A percentile compares a stretch with the other conserved stretches of the same genome.
Evolutionary conservation across 2,888 invertebrate genomes (phyloP).

Genomic region (Hylaea fasciaria): DNA sequence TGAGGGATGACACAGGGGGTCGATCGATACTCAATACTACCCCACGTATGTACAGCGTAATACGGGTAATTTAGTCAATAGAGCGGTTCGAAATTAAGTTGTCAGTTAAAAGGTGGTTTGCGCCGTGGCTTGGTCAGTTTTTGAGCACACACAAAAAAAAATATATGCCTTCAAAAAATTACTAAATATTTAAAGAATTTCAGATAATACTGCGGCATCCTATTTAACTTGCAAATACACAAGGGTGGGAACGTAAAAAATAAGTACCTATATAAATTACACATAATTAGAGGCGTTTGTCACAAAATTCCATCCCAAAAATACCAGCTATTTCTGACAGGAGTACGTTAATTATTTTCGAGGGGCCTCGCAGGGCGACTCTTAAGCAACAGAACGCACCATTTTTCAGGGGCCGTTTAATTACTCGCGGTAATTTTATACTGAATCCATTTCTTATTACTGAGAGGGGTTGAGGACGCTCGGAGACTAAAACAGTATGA

Average conservation of each 20-base stretch:
- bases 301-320: neutral
- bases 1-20: neutral
- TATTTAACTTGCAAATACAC: too few species aligned
- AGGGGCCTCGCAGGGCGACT: neutral
- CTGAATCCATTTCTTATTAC: slow-evolving; percentile 34
- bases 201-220: too few species aligned
- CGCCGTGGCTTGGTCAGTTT: too few species aligned
- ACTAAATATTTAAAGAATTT: too few species aligned
- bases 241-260: too few species aligned
- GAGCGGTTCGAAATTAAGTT: too few species aligned
- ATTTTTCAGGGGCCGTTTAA: slow-evolving; percentile 31
- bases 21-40: slow-evolving; percentile 2
- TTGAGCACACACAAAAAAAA: too few species aligned
- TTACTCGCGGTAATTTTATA: slow-evolving; percentile 39
- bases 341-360: slow-evolving; percentile 7
- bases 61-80: neutral
- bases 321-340: neutral
- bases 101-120: too few species aligned
- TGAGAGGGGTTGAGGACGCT: slow-evolving; percentile 27
- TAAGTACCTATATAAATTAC: too few species aligned
- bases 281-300: too few species aligned
- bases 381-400: neutral
- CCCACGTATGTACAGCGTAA: neutral
- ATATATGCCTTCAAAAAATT: too few species aligned
- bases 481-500: slow-evolving; percentile 21